Conservation (phyloP, 1,140 invertebrate species). For the Trachymyrmex cornetzi region DNA sequence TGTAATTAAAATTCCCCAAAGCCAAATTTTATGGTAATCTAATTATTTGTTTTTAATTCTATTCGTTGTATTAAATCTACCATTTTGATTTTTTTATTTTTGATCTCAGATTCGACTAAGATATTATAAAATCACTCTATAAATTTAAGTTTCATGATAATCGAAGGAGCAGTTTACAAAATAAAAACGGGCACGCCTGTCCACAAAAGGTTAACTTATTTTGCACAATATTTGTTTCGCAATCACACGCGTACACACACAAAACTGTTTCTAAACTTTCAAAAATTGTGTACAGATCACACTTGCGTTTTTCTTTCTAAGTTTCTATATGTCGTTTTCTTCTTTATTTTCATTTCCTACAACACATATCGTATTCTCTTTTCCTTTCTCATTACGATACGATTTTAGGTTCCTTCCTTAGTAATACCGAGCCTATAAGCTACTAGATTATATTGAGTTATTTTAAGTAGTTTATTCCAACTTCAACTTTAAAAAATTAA, state of each 20-base stretch:
- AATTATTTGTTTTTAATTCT: too few relatives aligned
- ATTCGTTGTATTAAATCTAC: too few relatives aligned
- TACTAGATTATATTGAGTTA: background rate
- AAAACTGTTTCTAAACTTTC: background rate
- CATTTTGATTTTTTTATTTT: too few relatives aligned
- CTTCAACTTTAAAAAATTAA: background rate
- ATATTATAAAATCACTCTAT: too few relatives aligned
- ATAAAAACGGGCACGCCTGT: too few relatives aligned
- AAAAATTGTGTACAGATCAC: background rate
- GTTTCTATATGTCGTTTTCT: background rate
- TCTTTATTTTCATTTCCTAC: background rate
- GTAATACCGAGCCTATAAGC: slow-evolving; percentile 44
- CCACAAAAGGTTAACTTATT: background rate
- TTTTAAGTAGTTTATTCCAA: background rate
- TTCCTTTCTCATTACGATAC: background rate
- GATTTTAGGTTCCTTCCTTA: slow-evolving; percentile 41
- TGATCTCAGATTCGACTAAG: too few relatives aligned
- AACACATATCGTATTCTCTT: background rate
- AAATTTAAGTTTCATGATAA: too few relatives aligned
- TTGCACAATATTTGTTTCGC: background rate
- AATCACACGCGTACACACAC: background rate
- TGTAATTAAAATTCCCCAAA: too few relatives aligned
- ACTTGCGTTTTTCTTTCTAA: background rate
- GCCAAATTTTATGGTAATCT: too few relatives aligned
- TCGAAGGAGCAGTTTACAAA: too few relatives aligned